These are phyloP conservation scores for Caenorhabditis doughertyi DNA, from an alignment of 2,888 invertebrate species.

Conservation along the genomic window DNA sequence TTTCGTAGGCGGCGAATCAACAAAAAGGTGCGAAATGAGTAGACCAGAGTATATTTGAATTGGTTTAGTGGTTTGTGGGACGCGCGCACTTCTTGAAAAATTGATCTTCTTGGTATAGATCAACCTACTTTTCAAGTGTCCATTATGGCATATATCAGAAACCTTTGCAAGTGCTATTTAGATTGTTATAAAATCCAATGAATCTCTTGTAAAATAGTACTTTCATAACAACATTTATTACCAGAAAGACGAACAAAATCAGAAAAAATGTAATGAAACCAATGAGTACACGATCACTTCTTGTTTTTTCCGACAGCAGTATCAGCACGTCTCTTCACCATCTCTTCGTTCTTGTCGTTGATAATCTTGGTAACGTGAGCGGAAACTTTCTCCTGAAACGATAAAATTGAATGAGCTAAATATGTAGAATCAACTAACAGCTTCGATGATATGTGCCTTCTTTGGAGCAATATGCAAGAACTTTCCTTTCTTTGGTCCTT, in stretches of 20 bases:
- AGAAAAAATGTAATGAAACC: not conserved
- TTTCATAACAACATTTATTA: constrained; percentile 20
- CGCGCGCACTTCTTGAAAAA: constrained; percentile 29
- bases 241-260: not conserved
- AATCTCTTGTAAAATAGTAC: not conserved
- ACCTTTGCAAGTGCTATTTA: not conserved
- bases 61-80: constrained; percentile 35
- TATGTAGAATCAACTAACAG: constrained; percentile 46
- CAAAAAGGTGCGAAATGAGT: constrained; percentile 8
- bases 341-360: constrained; percentile 81
- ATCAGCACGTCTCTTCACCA: constrained; percentile 76
- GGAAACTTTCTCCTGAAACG: constrained; percentile 71
- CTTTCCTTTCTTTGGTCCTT: constrained; percentile 71
- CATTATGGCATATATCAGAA: constrained; percentile 1
- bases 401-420: not conserved
- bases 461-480: constrained; percentile 75
- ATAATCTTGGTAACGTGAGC: constrained; percentile 78
- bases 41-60: constrained; percentile 27
- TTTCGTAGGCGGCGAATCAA: constrained; percentile 33
- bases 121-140: constrained; percentile 11
- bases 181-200: not conserved
- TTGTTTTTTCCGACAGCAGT: constrained; percentile 73
- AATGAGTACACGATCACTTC: constrained; percentile 21
- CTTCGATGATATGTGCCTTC: constrained; percentile 71
- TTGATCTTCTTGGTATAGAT: constrained; percentile 19